A percentile compares a stretch with the other conserved stretches of the same genome.
phyloP scores from a whole-genome alignment of 2,888 invertebrate species.

The Dasysyrphus albostriatus region DNA sequence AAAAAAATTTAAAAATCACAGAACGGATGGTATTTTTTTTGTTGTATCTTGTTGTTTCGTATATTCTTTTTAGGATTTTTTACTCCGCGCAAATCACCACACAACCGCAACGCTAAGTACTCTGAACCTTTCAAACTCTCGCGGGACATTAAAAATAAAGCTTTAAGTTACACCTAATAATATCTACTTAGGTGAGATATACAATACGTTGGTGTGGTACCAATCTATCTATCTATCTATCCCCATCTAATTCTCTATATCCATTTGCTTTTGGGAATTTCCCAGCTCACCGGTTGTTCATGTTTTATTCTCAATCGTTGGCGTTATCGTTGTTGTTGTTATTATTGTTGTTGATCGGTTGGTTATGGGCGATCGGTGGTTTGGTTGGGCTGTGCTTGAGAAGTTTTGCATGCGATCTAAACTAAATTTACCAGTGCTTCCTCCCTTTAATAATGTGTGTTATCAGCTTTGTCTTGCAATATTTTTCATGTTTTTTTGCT shows the following conservation, averaged over 20 bases:
- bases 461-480: too few relatives aligned
- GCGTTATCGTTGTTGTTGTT: constrained; percentile 5
- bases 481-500: too few relatives aligned
- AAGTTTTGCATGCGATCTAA: constrained; percentile 61
- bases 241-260: constrained; percentile 53
- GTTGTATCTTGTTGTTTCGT: not conserved
- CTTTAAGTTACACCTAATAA: constrained; percentile 75
- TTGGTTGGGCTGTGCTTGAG: constrained; percentile 21
- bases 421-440: constrained; percentile 1
- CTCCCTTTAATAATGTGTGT: not conserved
- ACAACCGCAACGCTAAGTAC: constrained; percentile 72
- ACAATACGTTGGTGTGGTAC: constrained; percentile 19
- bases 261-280: constrained; percentile 71
- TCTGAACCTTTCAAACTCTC: constrained; percentile 75
- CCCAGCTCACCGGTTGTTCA: constrained; percentile 74
- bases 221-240: constrained; percentile 42
- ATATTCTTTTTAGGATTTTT: constrained; percentile 41
- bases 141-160: constrained; percentile 73
- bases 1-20: constrained; percentile 42
- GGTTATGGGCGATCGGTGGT: constrained; percentile 5
- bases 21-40: constrained; percentile 15
- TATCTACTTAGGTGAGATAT: constrained; percentile 61
- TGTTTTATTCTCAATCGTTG: constrained; percentile 62
- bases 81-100: constrained; percentile 64
- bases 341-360: not conserved